These are phyloP conservation scores for Lutjanus campechanus DNA, from an alignment of 2,797 vertebrate species.

Conservation along the genomic window DNA sequence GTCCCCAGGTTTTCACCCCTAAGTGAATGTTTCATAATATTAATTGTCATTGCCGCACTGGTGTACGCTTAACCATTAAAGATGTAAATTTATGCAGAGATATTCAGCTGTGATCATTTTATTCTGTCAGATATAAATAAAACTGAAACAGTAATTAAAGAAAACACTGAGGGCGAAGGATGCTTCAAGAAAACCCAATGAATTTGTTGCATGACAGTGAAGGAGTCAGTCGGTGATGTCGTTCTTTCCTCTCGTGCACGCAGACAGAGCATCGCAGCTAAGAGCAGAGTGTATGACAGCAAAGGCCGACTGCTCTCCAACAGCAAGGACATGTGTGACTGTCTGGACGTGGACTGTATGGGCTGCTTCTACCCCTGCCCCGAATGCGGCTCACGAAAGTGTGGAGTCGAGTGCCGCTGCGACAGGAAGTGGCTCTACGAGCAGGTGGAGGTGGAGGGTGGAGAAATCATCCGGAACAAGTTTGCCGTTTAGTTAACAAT, in stretches of 20 bases:
- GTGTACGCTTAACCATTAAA: not conserved
- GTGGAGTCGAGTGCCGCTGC: constrained; percentile 95
- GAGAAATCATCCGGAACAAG: constrained; percentile 96
- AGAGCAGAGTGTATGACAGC: constrained; percentile 94
- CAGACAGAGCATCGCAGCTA: constrained; percentile 90
- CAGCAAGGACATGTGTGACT: constrained; percentile 95
- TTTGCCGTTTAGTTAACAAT: constrained; percentile 81
- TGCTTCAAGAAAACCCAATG: not conserved
- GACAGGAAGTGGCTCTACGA: constrained; percentile 99
- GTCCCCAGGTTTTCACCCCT: constrained; percentile 18
- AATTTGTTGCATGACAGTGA: not conserved
- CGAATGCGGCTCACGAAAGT: constrained; percentile 93
- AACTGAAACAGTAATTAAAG: constrained; percentile 27
- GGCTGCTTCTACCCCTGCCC: constrained; percentile 98
- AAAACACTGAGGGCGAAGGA: constrained; percentile 1
- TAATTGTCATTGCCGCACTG: constrained; percentile 36
- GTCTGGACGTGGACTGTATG: constrained; percentile 94
- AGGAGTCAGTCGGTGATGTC: not conserved
- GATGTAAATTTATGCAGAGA: constrained; percentile 15
- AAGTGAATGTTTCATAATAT: constrained; percentile 10
- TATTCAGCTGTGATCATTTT: constrained; percentile 24
- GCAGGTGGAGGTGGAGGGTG: constrained; percentile 98
- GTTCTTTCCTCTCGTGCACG: not conserved
- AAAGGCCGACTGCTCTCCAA: constrained; percentile 92
- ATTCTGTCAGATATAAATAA: constrained; percentile 22